These are phyloP conservation scores for Piaya cayana DNA, from an alignment of 2,113 vertebrate species.

Conservation along the genomic window DNA sequence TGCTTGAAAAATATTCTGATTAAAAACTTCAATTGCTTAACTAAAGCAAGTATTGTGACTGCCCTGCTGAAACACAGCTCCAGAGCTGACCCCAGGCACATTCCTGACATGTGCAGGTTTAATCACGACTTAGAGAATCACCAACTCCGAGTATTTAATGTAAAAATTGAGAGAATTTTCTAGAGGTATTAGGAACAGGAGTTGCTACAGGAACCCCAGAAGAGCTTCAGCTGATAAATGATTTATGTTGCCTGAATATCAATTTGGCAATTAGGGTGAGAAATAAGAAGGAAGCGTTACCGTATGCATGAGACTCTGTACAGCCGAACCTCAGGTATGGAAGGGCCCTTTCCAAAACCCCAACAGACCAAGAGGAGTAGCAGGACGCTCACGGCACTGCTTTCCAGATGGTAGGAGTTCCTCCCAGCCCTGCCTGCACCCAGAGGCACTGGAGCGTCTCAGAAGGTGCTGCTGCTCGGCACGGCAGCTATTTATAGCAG, in stretches of 20 bases:
- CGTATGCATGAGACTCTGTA: background rate
- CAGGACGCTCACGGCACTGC: fast-evolving
- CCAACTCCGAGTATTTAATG: background rate
- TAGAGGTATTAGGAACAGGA: fast-evolving
- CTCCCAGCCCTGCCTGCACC: background rate
- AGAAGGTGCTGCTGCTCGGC: background rate
- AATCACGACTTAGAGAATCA: fast-evolving
- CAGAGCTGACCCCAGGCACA: background rate
- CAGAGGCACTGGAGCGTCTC: background rate
- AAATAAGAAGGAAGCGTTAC: background rate
- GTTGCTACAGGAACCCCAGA: background rate
- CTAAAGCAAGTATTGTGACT: background rate
- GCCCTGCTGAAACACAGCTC: background rate
- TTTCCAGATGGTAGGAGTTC: fast-evolving
- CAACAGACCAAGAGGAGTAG: background rate
- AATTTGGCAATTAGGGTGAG: background rate
- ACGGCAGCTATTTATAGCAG: background rate
- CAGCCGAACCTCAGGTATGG: background rate
- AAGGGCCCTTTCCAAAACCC: background rate
- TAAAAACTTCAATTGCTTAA: background rate
- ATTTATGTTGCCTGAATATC: background rate
- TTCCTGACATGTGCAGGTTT: fast-evolving
- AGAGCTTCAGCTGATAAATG: background rate
- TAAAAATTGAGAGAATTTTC: background rate
- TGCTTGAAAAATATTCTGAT: background rate